phyloP scores from a whole-genome alignment of 2,113 vertebrate species.

The Potamarius usumacintae region DNA sequence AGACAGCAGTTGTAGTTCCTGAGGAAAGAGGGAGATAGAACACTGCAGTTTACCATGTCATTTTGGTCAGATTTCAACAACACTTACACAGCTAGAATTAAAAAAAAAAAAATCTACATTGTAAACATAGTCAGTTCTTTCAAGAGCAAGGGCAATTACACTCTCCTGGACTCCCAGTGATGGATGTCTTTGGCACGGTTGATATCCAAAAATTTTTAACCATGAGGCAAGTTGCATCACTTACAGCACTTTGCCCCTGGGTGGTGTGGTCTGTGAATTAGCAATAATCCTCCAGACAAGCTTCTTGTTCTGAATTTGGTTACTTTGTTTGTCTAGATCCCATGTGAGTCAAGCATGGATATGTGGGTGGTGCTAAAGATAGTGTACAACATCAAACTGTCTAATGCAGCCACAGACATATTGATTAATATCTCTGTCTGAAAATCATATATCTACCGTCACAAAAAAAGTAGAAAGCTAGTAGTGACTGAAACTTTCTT shows the following conservation, averaged over 20 bases:
- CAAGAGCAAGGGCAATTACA: not conserved
- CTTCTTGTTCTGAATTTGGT: no score
- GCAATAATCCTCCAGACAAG: not conserved
- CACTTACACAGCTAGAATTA: not conserved
- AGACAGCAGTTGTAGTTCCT: not conserved
- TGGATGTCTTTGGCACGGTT: not conserved
- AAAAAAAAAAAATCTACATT: not conserved
- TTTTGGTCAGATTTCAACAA: not conserved
- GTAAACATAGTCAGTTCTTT: not conserved
- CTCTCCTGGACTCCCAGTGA: not conserved
- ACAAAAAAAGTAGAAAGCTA: no score
- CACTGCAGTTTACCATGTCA: not conserved
- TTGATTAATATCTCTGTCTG: not conserved
- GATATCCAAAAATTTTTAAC: not conserved
- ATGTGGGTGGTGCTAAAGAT: not conserved
- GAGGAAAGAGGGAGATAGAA: not conserved
- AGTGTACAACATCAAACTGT: no score
- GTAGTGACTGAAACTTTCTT: no score
- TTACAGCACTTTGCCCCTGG: not conserved
- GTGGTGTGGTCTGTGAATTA: not conserved
- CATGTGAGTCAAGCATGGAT: no score
- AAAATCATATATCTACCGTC: not conserved
- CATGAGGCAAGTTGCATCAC: not conserved
- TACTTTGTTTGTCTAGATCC: not conserved
- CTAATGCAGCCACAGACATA: not conserved